phyloP scores from a whole-genome alignment of 2,113 vertebrate genomes.

The Mobula hypostoma region DNA sequence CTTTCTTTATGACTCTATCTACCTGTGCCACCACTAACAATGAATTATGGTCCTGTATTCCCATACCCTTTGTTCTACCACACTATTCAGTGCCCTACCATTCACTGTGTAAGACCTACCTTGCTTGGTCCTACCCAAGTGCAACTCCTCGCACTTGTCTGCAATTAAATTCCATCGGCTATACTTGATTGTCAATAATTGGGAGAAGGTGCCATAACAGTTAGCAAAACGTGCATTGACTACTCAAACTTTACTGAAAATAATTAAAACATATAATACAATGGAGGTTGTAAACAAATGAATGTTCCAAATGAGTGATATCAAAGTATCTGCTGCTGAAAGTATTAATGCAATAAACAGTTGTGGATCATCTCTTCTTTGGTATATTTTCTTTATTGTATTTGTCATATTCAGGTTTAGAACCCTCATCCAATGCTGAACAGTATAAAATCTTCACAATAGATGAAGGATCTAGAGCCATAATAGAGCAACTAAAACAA shows the following conservation, averaged over 20 bases:
- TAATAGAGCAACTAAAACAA: background rate
- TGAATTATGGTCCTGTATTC: too few relatives aligned
- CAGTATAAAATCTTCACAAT: background rate
- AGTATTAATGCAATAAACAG: background rate
- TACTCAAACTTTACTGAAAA: background rate
- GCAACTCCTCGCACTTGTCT: too few relatives aligned
- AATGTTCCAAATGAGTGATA: background rate
- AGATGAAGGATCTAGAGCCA: background rate
- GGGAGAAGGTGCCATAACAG: background rate
- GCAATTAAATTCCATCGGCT: too few relatives aligned
- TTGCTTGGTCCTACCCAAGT: too few relatives aligned
- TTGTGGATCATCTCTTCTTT: background rate
- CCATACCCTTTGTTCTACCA: too few relatives aligned
- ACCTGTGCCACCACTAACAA: too few relatives aligned
- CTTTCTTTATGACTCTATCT: too few relatives aligned
- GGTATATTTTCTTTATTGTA: background rate
- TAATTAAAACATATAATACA: background rate
- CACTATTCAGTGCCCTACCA: too few relatives aligned
- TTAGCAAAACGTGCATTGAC: background rate
- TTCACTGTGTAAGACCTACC: too few relatives aligned
- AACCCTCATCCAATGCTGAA: background rate
- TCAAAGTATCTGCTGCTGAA: background rate
- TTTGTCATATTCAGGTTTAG: background rate
- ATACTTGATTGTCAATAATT: background rate
- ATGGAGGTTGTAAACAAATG: background rate